Evolutionary conservation across 1,140 invertebrate genomes (phyloP), one percentile per base, ranked within the genome.

Genomic region (Chelonus insularis): DNA sequence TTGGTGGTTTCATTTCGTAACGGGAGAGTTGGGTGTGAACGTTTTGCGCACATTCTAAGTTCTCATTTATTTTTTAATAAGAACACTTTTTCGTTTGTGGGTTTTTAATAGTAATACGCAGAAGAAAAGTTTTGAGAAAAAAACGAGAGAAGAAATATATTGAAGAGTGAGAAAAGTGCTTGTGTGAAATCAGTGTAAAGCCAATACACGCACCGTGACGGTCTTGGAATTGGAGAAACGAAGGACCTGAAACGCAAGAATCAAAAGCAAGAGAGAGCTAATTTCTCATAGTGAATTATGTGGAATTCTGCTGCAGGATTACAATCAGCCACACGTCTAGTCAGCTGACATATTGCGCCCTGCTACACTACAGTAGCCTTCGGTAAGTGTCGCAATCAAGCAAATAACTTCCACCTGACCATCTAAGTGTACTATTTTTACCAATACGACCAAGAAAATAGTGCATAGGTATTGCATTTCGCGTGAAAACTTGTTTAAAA

Each of bases 341-440:
- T 81, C 79, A 81, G 79, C 79, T 81, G 79, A 81, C 79, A 81
- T 81, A 81, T 81, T 81, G 78, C 77, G 78, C 76, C 71, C 77
- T 78, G 78, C 75, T 81, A 78, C 78, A 78, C 73, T 74, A 75
- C 74, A 78, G 77, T 75, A 79, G 75, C 76, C 71, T 77, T 79
- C 71, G 76, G 79, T 81, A 72, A 80, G 62, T 63, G 62, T 63
- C 57, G 62, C 62, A 63, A 63, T 47, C 54, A 63, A 52, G 16
- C 18, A 23, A 63, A 45, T 47, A 59, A 14, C 29, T 57, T 64
- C 39, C 29, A 55, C 51, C 23, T 52, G 45, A 55, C 39, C 11
- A 45, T 34, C 14, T 47, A 11, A 6, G n/a, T 29, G n/a, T 56
- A 62, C 60, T 59, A 62, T 59, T 62, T 59, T 65, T 65, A 65